Percentiles rank a stretch among this genome's conserved stretches.
phyloP scores from a whole-genome alignment of 2,888 invertebrate species.

The Agonum fuliginosum region DNA sequence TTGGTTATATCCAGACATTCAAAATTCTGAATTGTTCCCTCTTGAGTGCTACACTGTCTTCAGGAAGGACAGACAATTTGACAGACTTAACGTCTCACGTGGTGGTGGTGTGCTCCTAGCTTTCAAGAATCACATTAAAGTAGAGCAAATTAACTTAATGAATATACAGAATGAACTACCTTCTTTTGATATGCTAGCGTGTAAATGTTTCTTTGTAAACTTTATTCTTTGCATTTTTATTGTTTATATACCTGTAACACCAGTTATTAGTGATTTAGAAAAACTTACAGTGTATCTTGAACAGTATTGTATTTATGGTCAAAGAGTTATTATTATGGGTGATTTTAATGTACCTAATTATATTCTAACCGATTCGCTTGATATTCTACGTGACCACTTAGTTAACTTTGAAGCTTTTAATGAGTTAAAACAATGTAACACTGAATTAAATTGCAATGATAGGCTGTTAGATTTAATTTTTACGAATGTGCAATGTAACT shows the following conservation, averaged over 20 bases:
- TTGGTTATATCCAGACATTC: conserved; percentile 2
- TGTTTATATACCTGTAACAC: background rate
- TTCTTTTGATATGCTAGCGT: background rate
- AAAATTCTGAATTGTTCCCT: background rate
- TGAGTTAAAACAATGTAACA: background rate
- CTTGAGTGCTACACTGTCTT: conserved; percentile 10
- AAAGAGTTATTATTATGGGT: background rate
- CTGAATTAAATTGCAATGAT: background rate
- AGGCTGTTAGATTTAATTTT: background rate
- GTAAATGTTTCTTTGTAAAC: background rate
- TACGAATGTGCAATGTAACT: background rate
- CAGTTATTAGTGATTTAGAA: background rate
- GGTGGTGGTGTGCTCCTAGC: background rate
- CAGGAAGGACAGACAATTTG: background rate
- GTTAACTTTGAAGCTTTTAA: background rate
- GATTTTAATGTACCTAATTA: background rate
- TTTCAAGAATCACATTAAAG: background rate
- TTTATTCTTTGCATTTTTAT: background rate
- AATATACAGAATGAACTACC: background rate
- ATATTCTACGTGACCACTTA: background rate
- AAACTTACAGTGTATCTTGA: background rate
- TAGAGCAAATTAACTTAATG: background rate
- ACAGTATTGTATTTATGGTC: background rate
- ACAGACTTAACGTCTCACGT: background rate
- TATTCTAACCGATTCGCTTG: background rate